Evolutionary conservation across 2,888 invertebrate genomes (phyloP), one percentile per base, ranked within the genome.

Genomic region (Cataglyphis livida): DNA sequence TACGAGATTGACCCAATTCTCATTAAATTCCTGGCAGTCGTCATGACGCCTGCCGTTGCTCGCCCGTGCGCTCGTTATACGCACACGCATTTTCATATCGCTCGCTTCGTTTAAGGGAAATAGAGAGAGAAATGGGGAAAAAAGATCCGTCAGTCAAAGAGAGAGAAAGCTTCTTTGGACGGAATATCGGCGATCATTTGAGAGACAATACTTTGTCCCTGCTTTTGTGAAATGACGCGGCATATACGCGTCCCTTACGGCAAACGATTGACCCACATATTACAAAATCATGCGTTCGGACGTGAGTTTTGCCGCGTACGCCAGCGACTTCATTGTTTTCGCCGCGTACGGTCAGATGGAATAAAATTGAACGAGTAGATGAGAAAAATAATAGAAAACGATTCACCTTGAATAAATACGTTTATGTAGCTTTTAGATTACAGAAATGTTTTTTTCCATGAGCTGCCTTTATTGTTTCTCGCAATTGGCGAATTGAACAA

Each of bases 1-100:
- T 54, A 66, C 81, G 90, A 88, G 83, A 91, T 91, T 85, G 91
- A 91, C 91, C 91, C 81, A 90, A 91, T 91, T 91, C 89, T 70
- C 88, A 82, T 85, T 87, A 81, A 85, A 89, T 86, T 90, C 85
- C 89, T 91, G 91, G 91, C 91, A 91, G 76, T 84, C 76, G 82
- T 85, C 84, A 84, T 81, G 79, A 75, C 74, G 84, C 61, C 81
- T 74, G 32, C 21, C 21, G 2, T 61, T 71, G 70, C 59, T 70
- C 83, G 61, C 25, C 12, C 21, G 5, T 66, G 35, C 44, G 28
- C 6, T 51, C 75, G 48, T 68, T 71, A 18, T 57, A 28, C 70
- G 62, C 10, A 28, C 12, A 57, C 32, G 48, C 25, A 62, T 65
- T 61, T 59, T 44, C 32, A 57, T 75, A 62, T 54, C 57, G 54